Conservation (phyloP, 1,140 invertebrate genomes). For the Colletes gigas region DNA sequence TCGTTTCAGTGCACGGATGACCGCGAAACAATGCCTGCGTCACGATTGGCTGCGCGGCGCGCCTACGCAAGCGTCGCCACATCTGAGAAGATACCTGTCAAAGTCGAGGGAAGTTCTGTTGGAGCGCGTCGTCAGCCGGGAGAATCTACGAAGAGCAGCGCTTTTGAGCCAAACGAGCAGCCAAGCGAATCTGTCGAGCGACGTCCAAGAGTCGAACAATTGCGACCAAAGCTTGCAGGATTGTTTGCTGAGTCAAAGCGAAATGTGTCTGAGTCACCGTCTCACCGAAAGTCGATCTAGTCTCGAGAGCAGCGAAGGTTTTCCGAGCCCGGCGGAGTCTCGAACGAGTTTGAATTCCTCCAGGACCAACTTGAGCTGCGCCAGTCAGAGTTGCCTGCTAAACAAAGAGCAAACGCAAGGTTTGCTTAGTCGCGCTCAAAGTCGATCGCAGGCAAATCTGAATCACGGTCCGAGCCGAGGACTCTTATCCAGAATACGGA, state of each 20-base stretch:
- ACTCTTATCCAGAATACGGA: conserved; percentile 74
- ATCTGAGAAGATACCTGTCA: conserved; percentile 81
- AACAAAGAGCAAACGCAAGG: conserved; percentile 79
- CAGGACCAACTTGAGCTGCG: conserved; percentile 71
- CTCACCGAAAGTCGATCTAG: conserved; percentile 71
- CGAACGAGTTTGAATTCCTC: conserved; percentile 74
- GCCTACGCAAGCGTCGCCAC: conserved; percentile 76
- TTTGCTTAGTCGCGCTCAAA: conserved; percentile 74
- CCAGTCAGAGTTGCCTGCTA: conserved; percentile 76
- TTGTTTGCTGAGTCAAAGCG: conserved; percentile 80
- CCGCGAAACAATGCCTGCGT: conserved; percentile 82
- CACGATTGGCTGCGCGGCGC: conserved; percentile 83
- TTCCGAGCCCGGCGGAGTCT: conserved; percentile 72
- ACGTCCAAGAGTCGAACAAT: conserved; percentile 62
- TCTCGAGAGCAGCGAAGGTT: conserved; percentile 78
- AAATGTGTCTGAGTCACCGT: conserved; percentile 79
- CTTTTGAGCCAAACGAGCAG: conserved; percentile 78
- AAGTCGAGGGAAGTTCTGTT: conserved; percentile 83
- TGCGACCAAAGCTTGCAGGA: conserved; percentile 56
- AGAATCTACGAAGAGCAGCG: conserved; percentile 79
- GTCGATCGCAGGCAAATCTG: conserved; percentile 76
- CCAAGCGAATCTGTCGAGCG: conserved; percentile 69
- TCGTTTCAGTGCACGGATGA: conserved; percentile 79
- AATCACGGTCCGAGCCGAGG: conserved; percentile 71
- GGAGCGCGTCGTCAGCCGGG: conserved; percentile 82